Conservation (phyloP, 2,113 vertebrate species). For the Charadrius vociferus region DNA sequence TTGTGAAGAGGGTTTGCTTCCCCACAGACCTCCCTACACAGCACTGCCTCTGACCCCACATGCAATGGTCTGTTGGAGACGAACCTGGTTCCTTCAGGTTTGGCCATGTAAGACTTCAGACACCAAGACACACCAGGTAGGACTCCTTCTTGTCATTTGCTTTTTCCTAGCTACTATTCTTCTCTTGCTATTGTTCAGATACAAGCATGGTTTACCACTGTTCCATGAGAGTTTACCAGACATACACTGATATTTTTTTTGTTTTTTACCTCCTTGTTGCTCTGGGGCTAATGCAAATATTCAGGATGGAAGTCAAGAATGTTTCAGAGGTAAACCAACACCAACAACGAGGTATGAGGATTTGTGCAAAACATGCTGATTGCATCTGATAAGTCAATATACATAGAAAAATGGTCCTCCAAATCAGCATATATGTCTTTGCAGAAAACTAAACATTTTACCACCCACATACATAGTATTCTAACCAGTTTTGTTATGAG, state of each 20-base stretch:
- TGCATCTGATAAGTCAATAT: not conserved
- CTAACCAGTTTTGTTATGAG: not conserved
- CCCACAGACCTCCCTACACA: not conserved
- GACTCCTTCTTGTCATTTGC: not conserved
- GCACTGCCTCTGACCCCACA: not conserved
- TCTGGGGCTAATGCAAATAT: not conserved
- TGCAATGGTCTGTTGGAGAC: not conserved
- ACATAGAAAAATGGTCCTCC: not conserved
- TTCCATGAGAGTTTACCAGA: not conserved
- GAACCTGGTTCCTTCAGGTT: not conserved
- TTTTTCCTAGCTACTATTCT: not conserved
- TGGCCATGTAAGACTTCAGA: not conserved
- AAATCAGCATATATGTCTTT: not conserved
- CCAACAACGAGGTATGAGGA: not conserved
- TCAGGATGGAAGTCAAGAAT: not conserved
- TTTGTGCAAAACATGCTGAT: not conserved
- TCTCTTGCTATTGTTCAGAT: not conserved
- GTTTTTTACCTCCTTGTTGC: not conserved
- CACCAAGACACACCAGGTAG: fast-evolving
- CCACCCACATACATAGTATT: not conserved
- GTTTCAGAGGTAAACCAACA: not conserved
- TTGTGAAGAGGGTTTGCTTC: not conserved
- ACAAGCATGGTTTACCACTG: not conserved
- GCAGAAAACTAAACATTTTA: not conserved
- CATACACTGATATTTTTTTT: not conserved